Evolutionary conservation across 2,797 vertebrate species (phyloP).

Genomic region (Phoebastria nigripes): DNA sequence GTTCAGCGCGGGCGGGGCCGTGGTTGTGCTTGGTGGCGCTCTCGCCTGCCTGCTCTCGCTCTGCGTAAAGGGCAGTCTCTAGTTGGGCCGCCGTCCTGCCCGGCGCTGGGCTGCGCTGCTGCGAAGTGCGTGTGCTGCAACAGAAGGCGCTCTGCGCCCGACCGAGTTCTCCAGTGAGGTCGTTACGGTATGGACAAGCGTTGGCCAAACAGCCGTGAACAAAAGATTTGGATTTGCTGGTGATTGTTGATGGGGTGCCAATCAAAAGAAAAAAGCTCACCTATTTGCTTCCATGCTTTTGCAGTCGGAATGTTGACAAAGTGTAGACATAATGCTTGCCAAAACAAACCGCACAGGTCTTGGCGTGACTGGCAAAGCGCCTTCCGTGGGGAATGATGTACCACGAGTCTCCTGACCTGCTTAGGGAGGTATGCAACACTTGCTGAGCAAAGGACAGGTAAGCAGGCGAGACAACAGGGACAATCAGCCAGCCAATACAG

Average conservation of each 20-base stretch:
- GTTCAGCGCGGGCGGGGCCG: neutral
- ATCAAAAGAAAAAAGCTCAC: no score
- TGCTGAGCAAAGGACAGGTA: neutral
- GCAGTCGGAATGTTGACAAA: no score
- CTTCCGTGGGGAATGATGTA: no score
- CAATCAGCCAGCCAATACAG: no score
- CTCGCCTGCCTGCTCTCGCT: neutral
- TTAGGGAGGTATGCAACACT: rapidly evolving
- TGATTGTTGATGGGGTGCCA: neutral
- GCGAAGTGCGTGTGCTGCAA: no score
- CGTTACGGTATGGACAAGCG: rapidly evolving
- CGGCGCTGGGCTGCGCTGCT: no score
- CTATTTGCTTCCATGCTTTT: neutral
- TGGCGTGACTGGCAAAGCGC: rapidly evolving
- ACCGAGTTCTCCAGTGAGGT: no score
- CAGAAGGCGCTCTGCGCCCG: no score
- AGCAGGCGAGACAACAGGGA: neutral
- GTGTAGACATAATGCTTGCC: rapidly evolving
- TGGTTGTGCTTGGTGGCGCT: neutral
- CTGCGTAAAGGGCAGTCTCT: no score
- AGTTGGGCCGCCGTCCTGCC: no score
- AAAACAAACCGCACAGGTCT: neutral
- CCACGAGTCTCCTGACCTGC: rapidly evolving
- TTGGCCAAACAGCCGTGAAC: rapidly evolving
- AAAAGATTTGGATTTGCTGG: rapidly evolving